These are phyloP conservation scores for Lepidonotus clava DNA, from an alignment of 2,888 invertebrate genomes.

Conservation along the genomic window DNA sequence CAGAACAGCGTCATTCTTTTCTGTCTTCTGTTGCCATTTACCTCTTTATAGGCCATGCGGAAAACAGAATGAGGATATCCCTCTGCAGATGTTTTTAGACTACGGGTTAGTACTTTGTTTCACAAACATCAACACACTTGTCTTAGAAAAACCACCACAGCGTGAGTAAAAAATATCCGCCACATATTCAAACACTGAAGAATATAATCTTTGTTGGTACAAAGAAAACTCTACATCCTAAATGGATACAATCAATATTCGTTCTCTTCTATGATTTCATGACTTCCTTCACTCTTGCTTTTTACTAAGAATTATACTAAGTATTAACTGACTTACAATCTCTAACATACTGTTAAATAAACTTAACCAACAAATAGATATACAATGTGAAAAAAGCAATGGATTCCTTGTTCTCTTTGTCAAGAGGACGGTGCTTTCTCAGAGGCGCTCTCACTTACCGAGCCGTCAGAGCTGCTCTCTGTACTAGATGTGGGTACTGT, in stretches of 20 bases:
- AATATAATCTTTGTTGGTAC: neutral
- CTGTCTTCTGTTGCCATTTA: slow-evolving; percentile 50
- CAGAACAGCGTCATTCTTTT: slow-evolving; percentile 23
- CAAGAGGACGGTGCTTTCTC: slow-evolving; percentile 24
- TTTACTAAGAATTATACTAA: slow-evolving; percentile 22
- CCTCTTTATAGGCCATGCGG: slow-evolving; percentile 47
- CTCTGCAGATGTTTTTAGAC: slow-evolving; percentile 54
- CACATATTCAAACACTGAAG: neutral
- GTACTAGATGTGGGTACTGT: neutral
- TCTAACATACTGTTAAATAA: slow-evolving; percentile 13
- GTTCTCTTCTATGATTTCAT: neutral
- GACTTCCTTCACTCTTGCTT: slow-evolving; percentile 1
- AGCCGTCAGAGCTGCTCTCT: neutral
- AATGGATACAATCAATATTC: neutral
- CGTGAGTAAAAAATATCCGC: neutral
- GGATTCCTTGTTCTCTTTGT: neutral
- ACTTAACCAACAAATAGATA: neutral
- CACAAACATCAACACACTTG: slow-evolving; percentile 35
- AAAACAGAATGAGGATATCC: slow-evolving; percentile 52
- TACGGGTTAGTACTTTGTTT: slow-evolving; percentile 50
- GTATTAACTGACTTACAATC: slow-evolving; percentile 5
- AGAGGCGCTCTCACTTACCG: neutral
- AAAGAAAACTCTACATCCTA: neutral
- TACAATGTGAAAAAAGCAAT: neutral
- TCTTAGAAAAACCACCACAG: neutral